Base-by-base conservation (phyloP, 1,140 invertebrate genomes). In the Anastrepha ludens region DNA sequence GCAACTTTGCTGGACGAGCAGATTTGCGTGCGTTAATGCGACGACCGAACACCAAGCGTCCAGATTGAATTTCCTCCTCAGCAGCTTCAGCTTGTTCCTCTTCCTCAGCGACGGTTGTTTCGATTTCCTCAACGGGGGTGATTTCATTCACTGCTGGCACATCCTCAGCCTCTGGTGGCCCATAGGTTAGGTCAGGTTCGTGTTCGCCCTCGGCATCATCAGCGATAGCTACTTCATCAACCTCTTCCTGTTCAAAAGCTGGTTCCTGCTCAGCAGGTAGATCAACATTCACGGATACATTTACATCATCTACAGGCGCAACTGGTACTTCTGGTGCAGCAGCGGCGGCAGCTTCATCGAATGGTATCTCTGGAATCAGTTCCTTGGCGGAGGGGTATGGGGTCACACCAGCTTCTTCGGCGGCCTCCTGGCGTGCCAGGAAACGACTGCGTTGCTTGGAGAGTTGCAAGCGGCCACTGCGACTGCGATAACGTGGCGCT, bases 321-420 rank as follows among this genome's bases (percentile, higher is more conserved):
- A 88, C 90, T 7, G 74, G 74, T 20, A 89, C 89, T 70, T 41
- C 87, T 9, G 88, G 70, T 62, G 74, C 70, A 2, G 60, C 41
- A 20, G 70, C 86, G 41, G 87, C 74, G 89, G 88, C 90, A 41
- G 90, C 90, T 88, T 92, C 91, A 47, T 92, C 89, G 85, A 92
- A 92, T 5, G 91, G 91, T 64, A 92, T 90, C 70, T 92, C 91
- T 29, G 91, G 91, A 39, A 92, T 92, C 13, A 92, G 88, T 65
- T 92, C 91, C 62, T 92, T 91, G 3, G 91, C 91, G 11, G 89
- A 89, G n/a, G 91, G 91, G 88, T 92, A 92, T 11, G 91, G 91
- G 2, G 91, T 92, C 55, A 92, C 91, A 3, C 88, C 91, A 47
- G 90, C 91, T 81, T 88, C 90, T 4, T 88, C 88, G 8, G 87